Percentiles rank a stretch among this genome's conserved stretches.
Conservation (phyloP, 2,888 invertebrate genomes). For the Theretra japonica region DNA sequence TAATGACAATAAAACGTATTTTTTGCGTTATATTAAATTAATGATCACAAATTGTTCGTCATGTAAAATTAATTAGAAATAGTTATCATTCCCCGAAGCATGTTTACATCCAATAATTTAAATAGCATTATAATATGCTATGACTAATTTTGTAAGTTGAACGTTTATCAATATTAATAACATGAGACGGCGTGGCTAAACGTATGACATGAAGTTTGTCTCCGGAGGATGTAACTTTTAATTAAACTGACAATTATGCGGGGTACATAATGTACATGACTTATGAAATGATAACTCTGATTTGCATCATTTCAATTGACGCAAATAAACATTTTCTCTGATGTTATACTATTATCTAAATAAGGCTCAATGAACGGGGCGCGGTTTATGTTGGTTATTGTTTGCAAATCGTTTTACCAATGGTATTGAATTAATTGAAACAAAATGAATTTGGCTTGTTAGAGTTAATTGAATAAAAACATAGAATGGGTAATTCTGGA, state of each 20-base stretch:
- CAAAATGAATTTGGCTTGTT: background rate
- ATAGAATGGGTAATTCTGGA: background rate
- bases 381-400: background rate
- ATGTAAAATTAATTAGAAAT: background rate
- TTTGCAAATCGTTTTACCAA: background rate
- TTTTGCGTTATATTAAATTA: background rate
- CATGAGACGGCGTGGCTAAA: conserved; percentile 32
- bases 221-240: conserved; percentile 20
- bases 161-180: conserved; percentile 40
- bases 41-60: background rate
- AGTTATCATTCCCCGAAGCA: background rate
- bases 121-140: conserved; percentile 28
- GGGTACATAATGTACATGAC: background rate
- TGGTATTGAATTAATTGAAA: background rate
- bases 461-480: background rate
- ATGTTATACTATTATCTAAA: background rate
- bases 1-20: background rate
- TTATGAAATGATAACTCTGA: background rate
- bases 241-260: conserved; percentile 22
- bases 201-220: conserved; percentile 28
- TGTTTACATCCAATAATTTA: background rate
- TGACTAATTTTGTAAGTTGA: conserved; percentile 18
- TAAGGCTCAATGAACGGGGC: background rate
- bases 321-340: background rate
- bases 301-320: background rate